These are phyloP conservation scores for Solenopsis invicta DNA, from an alignment of 1,140 invertebrate genomes.

Conservation along the genomic window DNA sequence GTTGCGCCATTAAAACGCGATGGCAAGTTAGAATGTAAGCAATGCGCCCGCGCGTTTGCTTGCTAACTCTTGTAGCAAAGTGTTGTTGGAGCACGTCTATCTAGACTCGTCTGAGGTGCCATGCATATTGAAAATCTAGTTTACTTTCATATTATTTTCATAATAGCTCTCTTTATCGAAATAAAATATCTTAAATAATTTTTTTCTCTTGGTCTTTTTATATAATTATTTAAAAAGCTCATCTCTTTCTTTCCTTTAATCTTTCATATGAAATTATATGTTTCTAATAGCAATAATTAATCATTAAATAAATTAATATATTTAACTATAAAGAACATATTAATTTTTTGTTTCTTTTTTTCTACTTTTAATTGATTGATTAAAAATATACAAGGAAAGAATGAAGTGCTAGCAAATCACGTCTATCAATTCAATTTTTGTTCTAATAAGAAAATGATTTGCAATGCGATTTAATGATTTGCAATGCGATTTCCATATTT, in stretches of 20 bases:
- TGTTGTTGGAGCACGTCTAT: background rate
- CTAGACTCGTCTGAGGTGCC: background rate
- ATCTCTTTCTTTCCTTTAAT: background rate
- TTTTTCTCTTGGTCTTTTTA: background rate
- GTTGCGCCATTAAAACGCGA: conserved; percentile 54
- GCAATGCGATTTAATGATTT: background rate
- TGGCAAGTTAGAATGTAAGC: conserved; percentile 44
- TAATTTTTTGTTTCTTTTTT: background rate
- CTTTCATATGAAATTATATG: background rate
- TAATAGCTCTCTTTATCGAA: background rate
- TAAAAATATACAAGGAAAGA: background rate
- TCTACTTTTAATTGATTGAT: background rate
- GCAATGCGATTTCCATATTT: background rate
- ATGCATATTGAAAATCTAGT: conserved; percentile 2
- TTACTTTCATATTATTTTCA: background rate
- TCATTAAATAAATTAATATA: background rate
- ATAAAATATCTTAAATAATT: background rate
- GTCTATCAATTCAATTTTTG: background rate
- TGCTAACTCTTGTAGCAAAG: background rate
- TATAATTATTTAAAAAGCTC: background rate
- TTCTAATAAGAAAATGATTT: background rate
- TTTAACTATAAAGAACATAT: background rate
- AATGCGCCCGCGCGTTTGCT: conserved; percentile 24
- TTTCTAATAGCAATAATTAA: background rate
- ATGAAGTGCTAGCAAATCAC: background rate